Percentiles rank a stretch among this genome's conserved stretches.
Conservation (phyloP, 2,797 vertebrate genomes). For the Eulemur mongoz region DNA sequence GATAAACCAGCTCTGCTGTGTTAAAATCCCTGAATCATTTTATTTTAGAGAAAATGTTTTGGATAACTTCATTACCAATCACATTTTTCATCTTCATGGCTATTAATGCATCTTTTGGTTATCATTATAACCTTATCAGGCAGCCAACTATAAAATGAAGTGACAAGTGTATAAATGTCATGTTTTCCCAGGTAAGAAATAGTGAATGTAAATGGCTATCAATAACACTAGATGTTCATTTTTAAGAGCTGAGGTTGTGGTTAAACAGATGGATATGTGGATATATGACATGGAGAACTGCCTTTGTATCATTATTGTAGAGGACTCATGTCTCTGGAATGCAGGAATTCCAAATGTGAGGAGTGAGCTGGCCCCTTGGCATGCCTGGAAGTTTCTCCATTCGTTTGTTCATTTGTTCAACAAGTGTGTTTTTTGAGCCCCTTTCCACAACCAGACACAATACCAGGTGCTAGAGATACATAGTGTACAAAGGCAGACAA, state of each 20-base stretch:
- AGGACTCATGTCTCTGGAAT: neutral
- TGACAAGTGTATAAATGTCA: neutral
- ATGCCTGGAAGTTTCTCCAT: neutral
- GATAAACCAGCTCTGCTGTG: neutral
- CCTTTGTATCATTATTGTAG: neutral
- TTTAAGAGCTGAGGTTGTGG: neutral
- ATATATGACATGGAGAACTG: neutral
- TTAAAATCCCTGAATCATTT: constrained; percentile 2
- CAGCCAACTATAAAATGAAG: neutral
- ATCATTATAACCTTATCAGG: neutral
- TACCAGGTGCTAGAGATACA: neutral
- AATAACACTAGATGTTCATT: neutral
- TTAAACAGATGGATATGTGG: neutral
- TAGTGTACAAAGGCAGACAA: neutral
- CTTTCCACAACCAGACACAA: neutral
- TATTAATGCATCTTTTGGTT: neutral
- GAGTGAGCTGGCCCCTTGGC: neutral
- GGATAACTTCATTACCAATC: neutral
- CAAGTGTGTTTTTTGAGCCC: neutral
- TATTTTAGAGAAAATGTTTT: neutral
- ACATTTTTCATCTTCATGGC: constrained; percentile 5
- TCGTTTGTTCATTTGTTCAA: neutral
- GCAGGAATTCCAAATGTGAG: neutral
- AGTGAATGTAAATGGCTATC: neutral
- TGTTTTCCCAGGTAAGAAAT: neutral